Conservation (phyloP, 2,113 vertebrate species). For the Conger conger region DNA sequence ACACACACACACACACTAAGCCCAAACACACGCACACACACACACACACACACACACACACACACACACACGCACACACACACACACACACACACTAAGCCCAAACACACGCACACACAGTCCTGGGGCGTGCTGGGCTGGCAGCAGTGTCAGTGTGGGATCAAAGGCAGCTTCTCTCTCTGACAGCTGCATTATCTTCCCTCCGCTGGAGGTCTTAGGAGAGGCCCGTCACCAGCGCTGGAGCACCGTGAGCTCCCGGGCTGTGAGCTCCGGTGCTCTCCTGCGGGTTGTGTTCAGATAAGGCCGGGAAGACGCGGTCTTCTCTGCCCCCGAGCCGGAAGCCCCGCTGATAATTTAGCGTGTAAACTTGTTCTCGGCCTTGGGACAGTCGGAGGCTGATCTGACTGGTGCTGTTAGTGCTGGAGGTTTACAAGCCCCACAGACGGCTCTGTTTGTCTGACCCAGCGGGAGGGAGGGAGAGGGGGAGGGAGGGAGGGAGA, state of each 20-base stretch:
- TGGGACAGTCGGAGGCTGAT: no score
- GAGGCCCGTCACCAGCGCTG: background rate
- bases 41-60: no score
- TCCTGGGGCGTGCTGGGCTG: background rate
- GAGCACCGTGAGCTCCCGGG: background rate
- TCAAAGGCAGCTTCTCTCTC: background rate
- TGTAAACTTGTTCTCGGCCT: background rate
- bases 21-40: no score
- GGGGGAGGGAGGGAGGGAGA: background rate
- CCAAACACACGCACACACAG: background rate
- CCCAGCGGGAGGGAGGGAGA: slow-evolving; percentile 40
- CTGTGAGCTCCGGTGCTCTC: background rate
- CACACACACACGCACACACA: no score
- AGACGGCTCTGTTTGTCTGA: slow-evolving; percentile 61
- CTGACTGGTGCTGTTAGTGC: background rate
- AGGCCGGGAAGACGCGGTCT: background rate
- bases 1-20: no score
- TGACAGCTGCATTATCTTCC: background rate
- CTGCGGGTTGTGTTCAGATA: background rate
- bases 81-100: background rate
- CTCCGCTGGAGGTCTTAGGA: background rate
- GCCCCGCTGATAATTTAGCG: background rate
- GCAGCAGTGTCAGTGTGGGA: background rate
- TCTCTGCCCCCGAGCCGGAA: background rate
- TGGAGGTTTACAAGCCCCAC: slow-evolving; percentile 52